A percentile compares a stretch with the other conserved stretches of the same genome.
These are phyloP conservation scores for Ophiodon elongatus DNA, from an alignment of 2,113 vertebrate genomes.

Conservation along the genomic window DNA sequence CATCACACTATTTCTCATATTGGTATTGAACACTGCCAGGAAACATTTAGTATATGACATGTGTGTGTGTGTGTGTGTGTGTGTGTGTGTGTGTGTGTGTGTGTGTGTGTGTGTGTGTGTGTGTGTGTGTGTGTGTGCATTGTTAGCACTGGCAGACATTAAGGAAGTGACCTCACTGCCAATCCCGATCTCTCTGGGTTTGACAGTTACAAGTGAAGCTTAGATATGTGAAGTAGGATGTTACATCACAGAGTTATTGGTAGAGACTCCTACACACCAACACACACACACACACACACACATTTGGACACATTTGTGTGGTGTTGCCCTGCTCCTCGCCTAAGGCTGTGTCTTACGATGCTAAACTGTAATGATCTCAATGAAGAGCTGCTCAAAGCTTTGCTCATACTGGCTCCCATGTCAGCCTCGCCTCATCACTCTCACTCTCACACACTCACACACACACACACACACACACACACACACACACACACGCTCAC, in stretches of 20 bases:
- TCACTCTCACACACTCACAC: too few relatives aligned
- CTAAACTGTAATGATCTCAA: slow-evolving; percentile 35
- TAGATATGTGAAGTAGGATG: slow-evolving; percentile 25
- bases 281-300: slow-evolving; percentile 4
- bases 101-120: slow-evolving; percentile 14
- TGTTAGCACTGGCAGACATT: slow-evolving; percentile 47
- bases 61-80: background rate
- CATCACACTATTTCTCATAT: background rate
- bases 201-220: slow-evolving; percentile 20
- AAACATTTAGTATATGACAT: background rate
- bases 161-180: slow-evolving; percentile 66
- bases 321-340: slow-evolving; percentile 10
- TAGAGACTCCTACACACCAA: background rate
- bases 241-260: slow-evolving; percentile 31
- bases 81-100: background rate
- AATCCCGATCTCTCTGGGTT: slow-evolving; percentile 33
- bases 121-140: slow-evolving; percentile 27
- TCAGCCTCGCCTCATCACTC: too few relatives aligned
- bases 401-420: slow-evolving; percentile 5
- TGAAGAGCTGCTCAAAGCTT: slow-evolving; percentile 51
- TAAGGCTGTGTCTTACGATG: slow-evolving; percentile 50
- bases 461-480: slow-evolving; percentile 20
- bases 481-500: slow-evolving; percentile 18
- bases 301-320: background rate
- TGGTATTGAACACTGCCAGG: background rate